Base-by-base conservation (phyloP, 2,888 invertebrate genomes). In the Temnothorax unifasciatus region DNA sequence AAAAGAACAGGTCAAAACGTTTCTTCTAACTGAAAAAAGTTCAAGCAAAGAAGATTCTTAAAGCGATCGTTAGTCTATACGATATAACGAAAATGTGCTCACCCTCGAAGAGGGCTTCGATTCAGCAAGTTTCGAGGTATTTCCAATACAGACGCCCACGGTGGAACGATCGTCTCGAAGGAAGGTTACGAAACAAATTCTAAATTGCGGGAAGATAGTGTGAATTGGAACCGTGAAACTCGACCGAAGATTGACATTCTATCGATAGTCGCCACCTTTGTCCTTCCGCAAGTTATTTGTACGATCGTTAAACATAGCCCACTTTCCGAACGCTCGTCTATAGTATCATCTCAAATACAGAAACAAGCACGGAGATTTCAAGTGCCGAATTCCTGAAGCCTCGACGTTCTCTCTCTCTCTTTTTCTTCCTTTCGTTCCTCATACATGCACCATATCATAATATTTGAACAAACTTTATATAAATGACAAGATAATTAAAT, bases 81-180 rank as follows among this genome's bases (percentile, higher is more conserved):
- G 50, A 29, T 3, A 41, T 11, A 59, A 5, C 15, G 34, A 52
- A 76, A 76, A 50, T 41, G 25, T 41, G 47, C 8, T 52, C 38
- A 21, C 13, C 3, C 11, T 13, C n/a, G 21, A 21, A 21, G 21
- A 21, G 21, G 21, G 21, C 21, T 38, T 61, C 57, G 59, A 64
- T 71, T 74, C 74, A 69, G 57, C 54, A 29, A 71, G 83, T 85
- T 82, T 61, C 82, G 74, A 47, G 85, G 74, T 29, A 29, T 82
- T 79, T 79, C 57, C 68, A 68, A 63, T 71, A 6, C 18, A 54
- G 18, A 38, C n/a, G 38, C 25, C 52, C 69, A 68, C 76, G 75
- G 71, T 71, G 85, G 87, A 87, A 87, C 71, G 71, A 83, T 75
- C n/a, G 13, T 18, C 47, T n/a, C 5, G 41, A 66, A 73, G 41